A percentile compares a stretch with the other conserved stretches of the same genome.
phyloP scores from a whole-genome alignment of 2,797 vertebrate genomes.

The Lophius americanus region DNA sequence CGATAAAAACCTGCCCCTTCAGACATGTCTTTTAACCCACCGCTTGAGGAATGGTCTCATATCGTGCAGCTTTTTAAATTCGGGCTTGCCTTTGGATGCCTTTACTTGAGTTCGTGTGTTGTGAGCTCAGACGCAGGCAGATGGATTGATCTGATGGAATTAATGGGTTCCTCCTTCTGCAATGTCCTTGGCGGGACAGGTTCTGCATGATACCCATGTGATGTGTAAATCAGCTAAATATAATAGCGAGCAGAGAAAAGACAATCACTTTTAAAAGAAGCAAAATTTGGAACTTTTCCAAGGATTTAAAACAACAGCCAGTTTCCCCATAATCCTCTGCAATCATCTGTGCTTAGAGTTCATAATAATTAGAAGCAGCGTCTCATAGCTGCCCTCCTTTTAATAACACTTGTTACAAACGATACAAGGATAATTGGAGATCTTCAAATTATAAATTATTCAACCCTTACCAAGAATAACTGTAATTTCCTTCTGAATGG shows the following conservation, averaged over 20 bases:
- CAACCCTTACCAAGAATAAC: not conserved
- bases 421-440: not conserved
- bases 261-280: not conserved
- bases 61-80: constrained; percentile 6
- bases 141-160: not conserved
- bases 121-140: constrained; percentile 22
- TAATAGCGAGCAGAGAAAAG: not conserved
- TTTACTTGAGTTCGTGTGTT: not conserved
- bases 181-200: not conserved
- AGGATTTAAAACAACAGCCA: constrained; percentile 18
- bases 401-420: not conserved
- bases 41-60: constrained; percentile 9
- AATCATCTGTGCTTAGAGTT: constrained; percentile 20
- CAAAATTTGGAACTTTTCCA: constrained; percentile 11
- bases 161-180: not conserved
- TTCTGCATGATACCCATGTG: not conserved
- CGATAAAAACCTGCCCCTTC: constrained; percentile 43
- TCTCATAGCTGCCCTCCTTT: constrained; percentile 13
- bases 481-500: not conserved
- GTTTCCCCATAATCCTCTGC: constrained; percentile 20
- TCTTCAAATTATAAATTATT: not conserved
- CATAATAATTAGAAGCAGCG: constrained; percentile 1
- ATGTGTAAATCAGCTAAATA: not conserved
- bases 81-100: not conserved
- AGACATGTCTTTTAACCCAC: constrained; percentile 31